Base-by-base conservation (phyloP, 2,888 invertebrate genomes). In the Dorcus parallelipipedus region DNA sequence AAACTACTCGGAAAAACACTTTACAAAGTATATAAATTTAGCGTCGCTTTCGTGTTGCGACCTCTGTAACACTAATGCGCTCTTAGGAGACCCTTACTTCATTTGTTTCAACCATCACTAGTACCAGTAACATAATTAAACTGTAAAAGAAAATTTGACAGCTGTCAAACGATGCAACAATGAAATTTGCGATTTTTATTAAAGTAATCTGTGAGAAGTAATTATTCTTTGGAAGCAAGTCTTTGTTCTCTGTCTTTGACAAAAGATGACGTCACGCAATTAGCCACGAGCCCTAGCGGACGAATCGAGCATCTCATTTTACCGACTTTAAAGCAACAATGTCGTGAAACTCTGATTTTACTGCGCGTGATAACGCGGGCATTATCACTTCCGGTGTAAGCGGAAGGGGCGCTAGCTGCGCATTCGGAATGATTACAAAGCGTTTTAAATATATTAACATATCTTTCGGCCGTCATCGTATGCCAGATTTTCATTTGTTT, bases 1-100 rank as follows among this genome's bases (percentile, higher is more conserved):
- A 63, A 63, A 54, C 51, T 51, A 54, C 56, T 62, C 45, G 50
- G 57, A 55, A 58, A 49, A 58, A 59, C 48, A 56, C 42, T 62
- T 59, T 52, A 38, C 23, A 33, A 33, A 33, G 26, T 33, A 33
- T 33, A 14, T 45, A 10, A 45, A 45, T 45, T 45, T 45, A 9
- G 45, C 45, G 8, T 9, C 45, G 45, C 26, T 33, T 33, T 33
- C 26, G 26, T 33, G 26, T 33, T 33, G 6, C 26, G 26, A 33
- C 26, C 6, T 33, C 26, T 33, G 26, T 33, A 6, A 33, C 26
- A 33, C 26, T 5, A 33, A 33, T 33, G 3, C 26, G 26, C 26
- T 33, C 26, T 33, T 33, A 33, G 26, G 26, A 33, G 26, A 33
- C 26, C 3, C 26, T 6, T 33, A 33, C 26, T 33, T 33, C 26